Evolutionary conservation across 2,888 invertebrate species (phyloP).

Genomic region (Epistrophe eligans): DNA sequence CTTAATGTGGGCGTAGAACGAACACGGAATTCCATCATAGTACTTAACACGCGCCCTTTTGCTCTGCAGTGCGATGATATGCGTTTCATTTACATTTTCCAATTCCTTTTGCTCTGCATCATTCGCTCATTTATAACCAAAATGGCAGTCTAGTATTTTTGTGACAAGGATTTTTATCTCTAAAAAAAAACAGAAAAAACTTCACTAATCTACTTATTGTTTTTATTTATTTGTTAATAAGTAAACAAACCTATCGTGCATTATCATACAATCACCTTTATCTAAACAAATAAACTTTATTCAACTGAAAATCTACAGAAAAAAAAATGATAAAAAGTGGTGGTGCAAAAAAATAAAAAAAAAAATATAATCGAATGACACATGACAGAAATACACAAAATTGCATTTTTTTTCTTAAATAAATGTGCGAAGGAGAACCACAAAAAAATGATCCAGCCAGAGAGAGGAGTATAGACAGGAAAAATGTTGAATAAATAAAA

Average conservation of each 20-base stretch:
- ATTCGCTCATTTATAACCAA: constrained; percentile 57
- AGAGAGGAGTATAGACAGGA: constrained; percentile 15
- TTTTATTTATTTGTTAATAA: constrained; percentile 66
- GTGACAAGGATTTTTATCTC: constrained; percentile 62
- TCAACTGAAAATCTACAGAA: not conserved
- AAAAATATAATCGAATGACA: constrained; percentile 58
- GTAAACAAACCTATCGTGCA: constrained; percentile 53
- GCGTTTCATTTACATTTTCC: constrained; percentile 24
- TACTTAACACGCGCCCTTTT: constrained; percentile 40
- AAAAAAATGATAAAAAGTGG: constrained; percentile 37
- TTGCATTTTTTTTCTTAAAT: constrained; percentile 59
- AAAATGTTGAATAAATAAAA: constrained; percentile 45
- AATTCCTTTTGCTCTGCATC: constrained; percentile 31
- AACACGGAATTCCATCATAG: constrained; percentile 25
- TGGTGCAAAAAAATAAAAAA: constrained; percentile 27
- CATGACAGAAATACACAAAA: constrained; percentile 62
- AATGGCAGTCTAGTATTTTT: constrained; percentile 66
- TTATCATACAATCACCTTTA: constrained; percentile 11
- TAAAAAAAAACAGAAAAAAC: constrained; percentile 38
- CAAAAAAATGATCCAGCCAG: constrained; percentile 30
- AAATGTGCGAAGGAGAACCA: constrained; percentile 38
- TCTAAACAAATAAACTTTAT: constrained; percentile 13
- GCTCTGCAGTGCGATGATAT: constrained; percentile 11
- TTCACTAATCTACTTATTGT: constrained; percentile 47
- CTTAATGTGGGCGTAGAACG: not conserved